Percentiles rank a stretch among this genome's conserved stretches.
phyloP scores from a whole-genome alignment of 2,113 vertebrate species.

The Calyptommatus sinebrachiatus region DNA sequence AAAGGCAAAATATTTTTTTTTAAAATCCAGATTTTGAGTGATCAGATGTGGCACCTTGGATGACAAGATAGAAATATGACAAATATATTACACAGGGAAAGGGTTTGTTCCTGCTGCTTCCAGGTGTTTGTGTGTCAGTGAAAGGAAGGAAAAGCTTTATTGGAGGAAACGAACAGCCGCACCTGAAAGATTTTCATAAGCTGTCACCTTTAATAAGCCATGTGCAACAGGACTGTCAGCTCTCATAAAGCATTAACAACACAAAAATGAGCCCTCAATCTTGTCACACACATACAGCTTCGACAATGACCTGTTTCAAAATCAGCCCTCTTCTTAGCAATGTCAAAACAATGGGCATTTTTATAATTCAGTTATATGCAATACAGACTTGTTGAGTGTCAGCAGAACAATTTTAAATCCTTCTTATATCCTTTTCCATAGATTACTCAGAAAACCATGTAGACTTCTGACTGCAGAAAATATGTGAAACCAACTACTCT shows the following conservation, averaged over 20 bases:
- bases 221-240: conserved; percentile 52
- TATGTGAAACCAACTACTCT: too few species aligned
- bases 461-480: background rate
- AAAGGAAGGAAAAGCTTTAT: conserved; percentile 21
- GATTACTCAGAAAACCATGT: background rate
- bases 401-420: conserved; percentile 7
- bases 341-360: conserved; percentile 18
- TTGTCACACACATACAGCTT: background rate
- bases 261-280: conserved; percentile 39
- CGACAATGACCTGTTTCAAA: conserved; percentile 10
- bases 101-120: background rate
- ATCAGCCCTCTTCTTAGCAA: conserved; percentile 22
- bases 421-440: background rate
- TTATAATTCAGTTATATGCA: background rate
- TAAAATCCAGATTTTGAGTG: conserved; percentile 63
- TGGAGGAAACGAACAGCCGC: conserved; percentile 63
- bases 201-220: conserved; percentile 70
- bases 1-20: conserved; percentile 63
- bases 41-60: conserved; percentile 53
- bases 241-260: conserved; percentile 41
- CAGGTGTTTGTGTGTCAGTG: conserved; percentile 31
- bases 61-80: conserved; percentile 57
- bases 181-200: conserved; percentile 67
- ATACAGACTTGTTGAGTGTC: background rate
- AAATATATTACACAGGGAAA: conserved; percentile 36